phyloP scores from a whole-genome alignment of 2,888 invertebrate genomes.

The Apodemia hepburni region DNA sequence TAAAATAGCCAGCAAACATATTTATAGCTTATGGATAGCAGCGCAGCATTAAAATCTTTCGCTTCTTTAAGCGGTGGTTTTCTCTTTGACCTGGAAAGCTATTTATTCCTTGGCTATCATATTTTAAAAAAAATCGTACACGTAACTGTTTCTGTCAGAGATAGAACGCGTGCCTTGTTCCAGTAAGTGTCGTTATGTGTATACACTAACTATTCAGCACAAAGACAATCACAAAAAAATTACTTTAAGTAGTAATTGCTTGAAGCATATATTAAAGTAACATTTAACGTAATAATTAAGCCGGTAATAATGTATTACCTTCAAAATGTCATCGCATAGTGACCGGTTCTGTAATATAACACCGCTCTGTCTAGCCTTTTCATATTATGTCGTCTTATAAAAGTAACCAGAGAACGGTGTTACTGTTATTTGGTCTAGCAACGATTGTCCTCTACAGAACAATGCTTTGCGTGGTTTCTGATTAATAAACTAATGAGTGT shows the following conservation, averaged over 20 bases:
- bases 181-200: neutral
- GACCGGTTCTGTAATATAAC: conserved; percentile 49
- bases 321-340: conserved; percentile 37
- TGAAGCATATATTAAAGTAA: neutral
- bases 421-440: conserved; percentile 71
- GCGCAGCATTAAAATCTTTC: too few species aligned
- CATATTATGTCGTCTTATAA: conserved; percentile 42
- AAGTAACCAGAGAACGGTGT: conserved; percentile 47
- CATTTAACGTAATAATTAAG: neutral
- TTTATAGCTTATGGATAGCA: too few species aligned
- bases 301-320: conserved; percentile 34
- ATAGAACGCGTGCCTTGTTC: too few species aligned
- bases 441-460: conserved; percentile 67
- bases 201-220: neutral
- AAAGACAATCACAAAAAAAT: neutral
- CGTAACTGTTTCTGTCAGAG: neutral
- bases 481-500: conserved; percentile 73
- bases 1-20: too few species aligned
- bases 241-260: neutral
- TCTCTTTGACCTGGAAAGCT: too few species aligned
- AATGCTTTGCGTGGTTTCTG: conserved; percentile 56
- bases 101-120: too few species aligned
- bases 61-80: too few species aligned
- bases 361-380: conserved; percentile 50
- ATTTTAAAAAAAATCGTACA: neutral